Evolutionary conservation across 2,888 invertebrate species (phyloP).

Genomic region (Holacanthella duospinosa): DNA sequence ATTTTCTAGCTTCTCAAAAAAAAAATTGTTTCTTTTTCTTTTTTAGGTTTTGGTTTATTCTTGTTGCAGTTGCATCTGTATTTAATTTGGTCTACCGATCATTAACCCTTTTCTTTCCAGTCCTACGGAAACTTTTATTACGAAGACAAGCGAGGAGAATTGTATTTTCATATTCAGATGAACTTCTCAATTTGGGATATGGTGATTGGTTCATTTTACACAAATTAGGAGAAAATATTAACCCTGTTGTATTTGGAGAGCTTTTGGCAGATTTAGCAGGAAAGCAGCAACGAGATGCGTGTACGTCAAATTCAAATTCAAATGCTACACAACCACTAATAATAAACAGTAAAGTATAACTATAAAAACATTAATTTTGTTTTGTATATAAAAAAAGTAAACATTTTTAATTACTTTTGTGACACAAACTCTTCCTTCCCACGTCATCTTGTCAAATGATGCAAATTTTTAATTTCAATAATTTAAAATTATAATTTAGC

Average conservation of each 20-base stretch:
- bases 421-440: too few relatives aligned
- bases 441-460: too few relatives aligned
- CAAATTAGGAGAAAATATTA: slow-evolving; percentile 25
- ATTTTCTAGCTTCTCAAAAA: not conserved
- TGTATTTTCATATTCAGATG: slow-evolving; percentile 2
- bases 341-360: not conserved
- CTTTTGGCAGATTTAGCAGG: slow-evolving; percentile 20
- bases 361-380: too few relatives aligned
- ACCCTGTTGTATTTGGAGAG: slow-evolving; percentile 27
- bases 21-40: not conserved
- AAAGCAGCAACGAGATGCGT: not conserved
- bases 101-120: slow-evolving; percentile 20
- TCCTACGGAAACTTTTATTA: slow-evolving; percentile 15
- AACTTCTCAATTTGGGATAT: slow-evolving; percentile 16
- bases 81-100: slow-evolving; percentile 20
- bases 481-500: too few relatives aligned
- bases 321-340: not conserved
- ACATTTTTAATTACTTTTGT: too few relatives aligned
- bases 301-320: not conserved
- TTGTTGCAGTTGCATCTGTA: slow-evolving; percentile 10
- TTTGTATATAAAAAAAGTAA: too few relatives aligned
- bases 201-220: slow-evolving; percentile 28
- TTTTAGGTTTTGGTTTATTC: slow-evolving; percentile 14
- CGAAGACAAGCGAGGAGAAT: slow-evolving; percentile 12
- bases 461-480: too few relatives aligned